These are phyloP conservation scores for Drosophila kuntzei DNA, from an alignment of 2,888 invertebrate species.

Conservation along the genomic window DNA sequence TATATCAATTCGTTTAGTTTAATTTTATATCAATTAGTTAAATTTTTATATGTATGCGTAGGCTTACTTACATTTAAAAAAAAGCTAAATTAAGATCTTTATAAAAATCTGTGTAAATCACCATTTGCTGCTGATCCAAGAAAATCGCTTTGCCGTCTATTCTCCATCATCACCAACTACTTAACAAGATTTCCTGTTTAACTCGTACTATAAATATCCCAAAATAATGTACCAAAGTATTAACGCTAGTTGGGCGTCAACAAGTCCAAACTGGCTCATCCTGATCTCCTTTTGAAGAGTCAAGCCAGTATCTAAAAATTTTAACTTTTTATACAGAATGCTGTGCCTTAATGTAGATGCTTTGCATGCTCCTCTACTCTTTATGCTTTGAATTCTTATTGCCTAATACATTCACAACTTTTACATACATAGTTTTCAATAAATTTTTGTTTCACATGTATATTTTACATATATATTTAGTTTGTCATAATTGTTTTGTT, in stretches of 20 bases:
- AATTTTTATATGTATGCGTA: slow-evolving; percentile 52
- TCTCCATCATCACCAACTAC: slow-evolving; percentile 16
- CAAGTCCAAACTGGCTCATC: slow-evolving; percentile 17
- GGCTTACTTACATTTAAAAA: slow-evolving; percentile 55
- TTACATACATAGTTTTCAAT: slow-evolving; percentile 60
- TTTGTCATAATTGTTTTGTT: slow-evolving; percentile 26
- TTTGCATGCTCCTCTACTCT: slow-evolving; percentile 65
- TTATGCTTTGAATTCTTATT: slow-evolving; percentile 44
- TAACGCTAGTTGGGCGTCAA: slow-evolving; percentile 47
- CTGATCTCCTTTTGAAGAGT: slow-evolving; percentile 4
- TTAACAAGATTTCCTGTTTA: slow-evolving; percentile 16
- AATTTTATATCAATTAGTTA: slow-evolving; percentile 21
- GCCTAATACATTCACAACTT: slow-evolving; percentile 66
- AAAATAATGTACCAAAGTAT: slow-evolving; percentile 27
- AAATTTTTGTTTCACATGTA: slow-evolving; percentile 44
- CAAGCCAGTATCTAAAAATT: slow-evolving; percentile 29
- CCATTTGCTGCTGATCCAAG: slow-evolving; percentile 65
- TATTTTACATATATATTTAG: slow-evolving; percentile 30
- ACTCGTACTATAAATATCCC: slow-evolving; percentile 13
- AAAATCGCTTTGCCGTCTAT: slow-evolving; percentile 16
- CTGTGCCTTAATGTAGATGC: slow-evolving; percentile 71
- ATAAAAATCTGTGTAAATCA: slow-evolving; percentile 73
- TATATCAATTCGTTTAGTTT: slow-evolving; percentile 26
- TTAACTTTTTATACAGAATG: slow-evolving; percentile 61
- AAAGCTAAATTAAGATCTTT: slow-evolving; percentile 63